These are phyloP conservation scores for Lasioglossum marginatum DNA, from an alignment of 2,888 invertebrate genomes.

Conservation along the genomic window DNA sequence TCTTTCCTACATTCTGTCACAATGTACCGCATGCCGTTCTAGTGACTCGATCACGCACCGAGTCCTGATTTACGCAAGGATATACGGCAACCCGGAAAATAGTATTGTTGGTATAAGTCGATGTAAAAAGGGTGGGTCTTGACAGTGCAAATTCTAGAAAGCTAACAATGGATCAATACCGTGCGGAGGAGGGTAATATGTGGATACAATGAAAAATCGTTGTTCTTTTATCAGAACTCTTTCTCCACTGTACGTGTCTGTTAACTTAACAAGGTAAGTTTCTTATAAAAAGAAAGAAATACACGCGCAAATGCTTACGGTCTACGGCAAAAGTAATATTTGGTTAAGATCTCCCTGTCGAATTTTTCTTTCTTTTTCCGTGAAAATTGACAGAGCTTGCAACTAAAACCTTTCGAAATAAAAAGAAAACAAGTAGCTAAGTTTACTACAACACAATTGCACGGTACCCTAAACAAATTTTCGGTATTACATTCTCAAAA, in stretches of 20 bases:
- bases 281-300: neutral
- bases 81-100: neutral
- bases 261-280: slow-evolving; percentile 41
- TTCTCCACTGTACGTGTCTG: neutral
- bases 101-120: slow-evolving; percentile 55
- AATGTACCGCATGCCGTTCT: slow-evolving; percentile 24
- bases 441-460: neutral
- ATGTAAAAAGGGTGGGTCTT: slow-evolving; percentile 60
- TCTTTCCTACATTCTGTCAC: slow-evolving; percentile 48
- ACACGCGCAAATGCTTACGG: neutral
- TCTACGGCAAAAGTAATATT: slow-evolving; percentile 21
- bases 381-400: slow-evolving; percentile 36
- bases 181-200: slow-evolving; percentile 70
- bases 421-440: neutral
- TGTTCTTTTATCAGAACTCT: slow-evolving; percentile 31
- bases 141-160: slow-evolving; percentile 65
- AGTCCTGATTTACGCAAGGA: neutral
- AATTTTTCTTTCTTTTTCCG: slow-evolving; percentile 32
- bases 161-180: slow-evolving; percentile 82
- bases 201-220: slow-evolving; percentile 65
- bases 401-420: neutral
- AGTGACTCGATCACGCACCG: slow-evolving; percentile 5
- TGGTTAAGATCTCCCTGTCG: slow-evolving; percentile 34
- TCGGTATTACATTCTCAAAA: neutral
- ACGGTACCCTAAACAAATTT: neutral